Percentiles rank a stretch among this genome's conserved stretches.
phyloP scores from a whole-genome alignment of 2,797 vertebrate genomes.

The Carcharodon carcharias region DNA sequence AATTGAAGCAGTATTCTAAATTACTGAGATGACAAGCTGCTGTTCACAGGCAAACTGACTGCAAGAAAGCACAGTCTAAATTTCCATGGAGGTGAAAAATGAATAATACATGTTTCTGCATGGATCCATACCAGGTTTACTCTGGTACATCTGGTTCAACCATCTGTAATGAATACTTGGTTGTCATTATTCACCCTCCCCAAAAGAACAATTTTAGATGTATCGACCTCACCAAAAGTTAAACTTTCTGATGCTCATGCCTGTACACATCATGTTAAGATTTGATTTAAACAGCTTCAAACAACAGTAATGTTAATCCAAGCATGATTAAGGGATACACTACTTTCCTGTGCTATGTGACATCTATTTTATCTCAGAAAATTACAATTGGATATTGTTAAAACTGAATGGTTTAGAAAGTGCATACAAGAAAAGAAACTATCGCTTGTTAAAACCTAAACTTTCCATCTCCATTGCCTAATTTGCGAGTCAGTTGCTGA shows the following conservation, averaged over 20 bases:
- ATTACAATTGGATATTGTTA: conserved; percentile 17
- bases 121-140: background rate
- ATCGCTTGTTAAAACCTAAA: conserved; percentile 20
- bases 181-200: background rate
- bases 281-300: background rate
- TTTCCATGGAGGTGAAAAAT: background rate
- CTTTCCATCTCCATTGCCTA: conserved; percentile 40
- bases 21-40: background rate
- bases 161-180: background rate
- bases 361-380: background rate
- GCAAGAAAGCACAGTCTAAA: conserved; percentile 20
- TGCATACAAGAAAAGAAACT: background rate
- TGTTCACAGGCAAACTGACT: background rate
- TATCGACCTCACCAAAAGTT: background rate
- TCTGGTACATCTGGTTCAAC: background rate
- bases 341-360: background rate
- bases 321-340: background rate
- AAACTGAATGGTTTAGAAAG: background rate
- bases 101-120: background rate
- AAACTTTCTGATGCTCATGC: conserved; percentile 9
- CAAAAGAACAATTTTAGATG: background rate
- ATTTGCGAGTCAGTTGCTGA: conserved; percentile 56
- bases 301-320: conserved; percentile 6
- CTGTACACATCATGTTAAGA: background rate
- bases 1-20: background rate